phyloP scores from a whole-genome alignment of 2,113 vertebrate genomes.

The Zingel zingel region DNA sequence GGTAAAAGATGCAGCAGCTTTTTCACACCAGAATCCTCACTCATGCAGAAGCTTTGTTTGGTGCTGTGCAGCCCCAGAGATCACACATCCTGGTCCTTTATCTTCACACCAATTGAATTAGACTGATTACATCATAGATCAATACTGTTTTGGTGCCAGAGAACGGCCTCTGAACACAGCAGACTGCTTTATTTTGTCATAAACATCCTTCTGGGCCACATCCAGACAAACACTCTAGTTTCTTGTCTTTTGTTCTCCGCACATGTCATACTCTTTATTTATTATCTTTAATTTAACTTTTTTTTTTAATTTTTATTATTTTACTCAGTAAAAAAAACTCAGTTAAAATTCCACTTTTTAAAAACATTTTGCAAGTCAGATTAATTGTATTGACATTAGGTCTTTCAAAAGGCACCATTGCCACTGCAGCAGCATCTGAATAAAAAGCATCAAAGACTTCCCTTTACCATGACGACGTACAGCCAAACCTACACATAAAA shows the following conservation, averaged over 20 bases:
- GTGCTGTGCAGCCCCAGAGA: not conserved
- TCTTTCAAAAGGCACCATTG: not conserved
- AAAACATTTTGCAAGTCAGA: slow-evolving; percentile 4
- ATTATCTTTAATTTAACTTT: slow-evolving; percentile 11
- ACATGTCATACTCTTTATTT: not conserved
- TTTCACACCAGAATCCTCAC: not conserved
- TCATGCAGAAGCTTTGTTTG: not conserved
- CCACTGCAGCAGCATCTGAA: not conserved
- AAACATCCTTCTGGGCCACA: slow-evolving; percentile 8
- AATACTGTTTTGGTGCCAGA: slow-evolving; percentile 37
- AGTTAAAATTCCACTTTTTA: slow-evolving; percentile 20
- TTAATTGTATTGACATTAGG: slow-evolving; percentile 40
- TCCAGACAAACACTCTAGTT: slow-evolving; percentile 15
- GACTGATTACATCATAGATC: slow-evolving; percentile 40
- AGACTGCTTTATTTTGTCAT: not conserved
- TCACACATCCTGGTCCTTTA: slow-evolving; percentile 12
- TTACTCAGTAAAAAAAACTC: not conserved
- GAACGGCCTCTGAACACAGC: not conserved
- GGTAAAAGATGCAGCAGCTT: not conserved
- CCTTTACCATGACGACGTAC: not conserved
- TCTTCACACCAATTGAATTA: slow-evolving; percentile 36
- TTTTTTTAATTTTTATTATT: not conserved
- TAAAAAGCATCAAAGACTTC: not conserved
- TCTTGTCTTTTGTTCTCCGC: not conserved
- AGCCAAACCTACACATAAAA: not conserved